A percentile compares a stretch with the other conserved stretches of the same genome.
Conservation (phyloP, 2,113 vertebrate species). For the Osmerus mordax region DNA sequence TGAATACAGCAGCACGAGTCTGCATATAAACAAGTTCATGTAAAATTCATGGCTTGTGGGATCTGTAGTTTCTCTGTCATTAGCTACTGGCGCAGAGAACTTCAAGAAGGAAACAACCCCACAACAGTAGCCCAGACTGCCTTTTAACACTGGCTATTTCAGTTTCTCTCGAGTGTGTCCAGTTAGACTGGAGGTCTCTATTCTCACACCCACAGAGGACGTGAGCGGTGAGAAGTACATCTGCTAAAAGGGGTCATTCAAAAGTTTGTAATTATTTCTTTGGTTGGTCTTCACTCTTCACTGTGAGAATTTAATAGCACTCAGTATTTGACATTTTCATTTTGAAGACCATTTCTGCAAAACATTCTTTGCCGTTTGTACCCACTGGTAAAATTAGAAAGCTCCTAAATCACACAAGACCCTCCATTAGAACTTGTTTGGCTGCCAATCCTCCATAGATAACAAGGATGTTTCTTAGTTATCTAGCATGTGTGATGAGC, state of each 20-base stretch:
- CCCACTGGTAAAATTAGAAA: too few species aligned
- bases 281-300: background rate
- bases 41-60: conserved; percentile 65
- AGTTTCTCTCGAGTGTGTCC: background rate
- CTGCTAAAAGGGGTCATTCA: background rate
- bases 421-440: background rate
- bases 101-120: conserved; percentile 26
- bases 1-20: conserved; percentile 39
- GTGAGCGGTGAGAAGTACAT: too few species aligned
- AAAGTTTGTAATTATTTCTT: conserved; percentile 7
- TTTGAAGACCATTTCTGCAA: background rate
- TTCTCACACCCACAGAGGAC: too few species aligned
- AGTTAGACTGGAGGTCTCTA: background rate
- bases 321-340: conserved; percentile 28
- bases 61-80: conserved; percentile 59
- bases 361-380: too few species aligned
- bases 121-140: background rate
- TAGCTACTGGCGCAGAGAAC: conserved; percentile 56
- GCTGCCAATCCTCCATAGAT: background rate
- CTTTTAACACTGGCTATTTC: background rate
- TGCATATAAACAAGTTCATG: conserved; percentile 58
- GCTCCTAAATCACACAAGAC: background rate
- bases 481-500: background rate
- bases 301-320: conserved; percentile 11
- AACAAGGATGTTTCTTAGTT: background rate